Base-by-base conservation (phyloP, 2,113 vertebrate species). In the Dromas ardeola region DNA sequence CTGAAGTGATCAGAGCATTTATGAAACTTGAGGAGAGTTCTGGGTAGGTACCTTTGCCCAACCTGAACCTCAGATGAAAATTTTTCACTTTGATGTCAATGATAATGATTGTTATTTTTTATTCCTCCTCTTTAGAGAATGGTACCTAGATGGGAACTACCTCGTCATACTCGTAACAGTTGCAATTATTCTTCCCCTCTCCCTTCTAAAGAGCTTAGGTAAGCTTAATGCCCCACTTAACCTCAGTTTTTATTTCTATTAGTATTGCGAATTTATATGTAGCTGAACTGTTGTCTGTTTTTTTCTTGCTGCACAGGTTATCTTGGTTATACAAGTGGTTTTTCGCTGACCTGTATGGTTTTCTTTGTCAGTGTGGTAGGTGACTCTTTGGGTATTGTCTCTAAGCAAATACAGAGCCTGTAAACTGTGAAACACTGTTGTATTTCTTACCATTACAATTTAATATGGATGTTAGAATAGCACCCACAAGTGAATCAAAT, bases 81-180 rank as follows among this genome's bases (percentile, higher is more conserved):
- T 25, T 4, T 72, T 67, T 63, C 13, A 4, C 21, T 58, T 74
- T 72, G 11, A 38, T n/a, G 32, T 80, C 77, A 82, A 11, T 58
- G 19, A 19, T 69, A 80, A 66, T 63, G 36, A 71, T 80, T 93
- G 8, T 14, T 19, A 12, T n/a, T 34, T 66, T 79, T 69, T 16
- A 49, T 95, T 88, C 86, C 32, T 92, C 13, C 95, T 72, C 61
- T 95, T 88, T 96, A 99, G 99, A 56, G 99, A 99, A 97, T 99
- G 99, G 99, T 99, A 99, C 97, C 88, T 99, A 90, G 98, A 99
- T 36, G 99, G 99, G 74, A 99, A 99, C 98, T 99, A 99, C 98
- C 98, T 99, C 72, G 96, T 99, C 66, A 98, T 99, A 96, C 98
- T 99, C 58, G 99, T 99, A 95, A 99, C 99, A 0, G n/a, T 99